Conservation (phyloP, 2,113 vertebrate genomes). For the Ammodytes dubius region DNA sequence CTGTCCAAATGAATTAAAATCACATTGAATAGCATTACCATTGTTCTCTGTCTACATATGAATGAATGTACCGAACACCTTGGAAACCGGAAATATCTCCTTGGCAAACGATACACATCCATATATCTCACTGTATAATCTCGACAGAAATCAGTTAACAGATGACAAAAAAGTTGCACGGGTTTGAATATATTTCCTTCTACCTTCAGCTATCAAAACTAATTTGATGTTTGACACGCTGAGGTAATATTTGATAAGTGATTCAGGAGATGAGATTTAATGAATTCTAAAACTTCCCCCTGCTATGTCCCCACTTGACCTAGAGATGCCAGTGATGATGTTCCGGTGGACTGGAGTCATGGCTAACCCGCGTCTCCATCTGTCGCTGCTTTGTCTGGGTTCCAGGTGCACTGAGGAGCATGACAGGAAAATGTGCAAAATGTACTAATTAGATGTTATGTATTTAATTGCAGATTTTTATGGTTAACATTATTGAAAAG, state of each 20-base stretch:
- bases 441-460: too few species aligned
- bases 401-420: neutral
- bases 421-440: too few species aligned
- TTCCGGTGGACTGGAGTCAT: neutral
- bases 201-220: constrained; percentile 28
- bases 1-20: neutral
- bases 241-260: constrained; percentile 18
- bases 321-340: constrained; percentile 13
- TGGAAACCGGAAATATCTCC: neutral
- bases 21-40: neutral
- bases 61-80: too few species aligned
- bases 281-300: constrained; percentile 4
- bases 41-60: neutral
- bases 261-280: constrained; percentile 48
- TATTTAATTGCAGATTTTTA: too few species aligned
- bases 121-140: neutral
- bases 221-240: neutral
- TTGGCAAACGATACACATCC: neutral
- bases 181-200: constrained; percentile 4
- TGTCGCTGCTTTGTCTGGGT: neutral
- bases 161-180: constrained; percentile 3
- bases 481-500: too few species aligned
- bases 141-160: neutral
- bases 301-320: constrained; percentile 17
- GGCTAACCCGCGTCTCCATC: constrained; percentile 19